Evolutionary conservation across 35 echinoderm and acorn worm genomes (phyloP).

Genomic region (Apostichopus parvimensis): DNA sequence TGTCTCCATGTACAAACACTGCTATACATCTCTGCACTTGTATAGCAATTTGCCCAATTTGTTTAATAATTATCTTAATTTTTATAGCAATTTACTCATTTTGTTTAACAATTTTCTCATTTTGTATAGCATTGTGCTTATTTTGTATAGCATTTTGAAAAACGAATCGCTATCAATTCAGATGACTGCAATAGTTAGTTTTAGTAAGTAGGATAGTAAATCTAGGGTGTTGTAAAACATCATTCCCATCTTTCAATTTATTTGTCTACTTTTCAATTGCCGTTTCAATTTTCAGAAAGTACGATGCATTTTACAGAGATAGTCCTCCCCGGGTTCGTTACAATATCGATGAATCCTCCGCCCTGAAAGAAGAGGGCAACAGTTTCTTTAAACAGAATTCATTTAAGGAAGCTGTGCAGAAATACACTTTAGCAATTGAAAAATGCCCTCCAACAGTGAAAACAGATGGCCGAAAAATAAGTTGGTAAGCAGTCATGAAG

Average conservation of each 20-base stretch:
- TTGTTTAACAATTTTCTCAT: too few relatives aligned
- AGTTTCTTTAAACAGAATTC: neutral
- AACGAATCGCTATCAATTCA: neutral
- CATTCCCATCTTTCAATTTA: neutral
- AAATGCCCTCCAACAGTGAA: slow-evolving; percentile 39
- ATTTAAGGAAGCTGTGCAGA: neutral
- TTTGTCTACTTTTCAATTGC: neutral
- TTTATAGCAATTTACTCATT: too few relatives aligned
- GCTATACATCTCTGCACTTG: too few relatives aligned
- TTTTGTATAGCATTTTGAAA: too few relatives aligned
- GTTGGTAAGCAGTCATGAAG: slow-evolving; percentile 2
- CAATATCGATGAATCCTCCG: neutral
- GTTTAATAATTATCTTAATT: too few relatives aligned
- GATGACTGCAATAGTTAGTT: neutral
- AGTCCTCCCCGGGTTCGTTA: neutral
- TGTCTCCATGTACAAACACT: too few relatives aligned
- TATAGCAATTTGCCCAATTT: too few relatives aligned
- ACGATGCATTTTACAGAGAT: neutral
- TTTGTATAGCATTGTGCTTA: too few relatives aligned
- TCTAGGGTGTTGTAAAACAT: neutral
- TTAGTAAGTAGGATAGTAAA: neutral
- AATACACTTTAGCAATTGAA: slow-evolving; percentile 8
- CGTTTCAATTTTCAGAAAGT: neutral
- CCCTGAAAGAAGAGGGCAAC: slow-evolving; percentile 43
- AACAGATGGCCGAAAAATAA: neutral